Percentiles rank a stretch among this genome's conserved stretches.
Conservation (phyloP, 53 echinoderm and acorn worm genomes). For the Actinopyga echinites region DNA sequence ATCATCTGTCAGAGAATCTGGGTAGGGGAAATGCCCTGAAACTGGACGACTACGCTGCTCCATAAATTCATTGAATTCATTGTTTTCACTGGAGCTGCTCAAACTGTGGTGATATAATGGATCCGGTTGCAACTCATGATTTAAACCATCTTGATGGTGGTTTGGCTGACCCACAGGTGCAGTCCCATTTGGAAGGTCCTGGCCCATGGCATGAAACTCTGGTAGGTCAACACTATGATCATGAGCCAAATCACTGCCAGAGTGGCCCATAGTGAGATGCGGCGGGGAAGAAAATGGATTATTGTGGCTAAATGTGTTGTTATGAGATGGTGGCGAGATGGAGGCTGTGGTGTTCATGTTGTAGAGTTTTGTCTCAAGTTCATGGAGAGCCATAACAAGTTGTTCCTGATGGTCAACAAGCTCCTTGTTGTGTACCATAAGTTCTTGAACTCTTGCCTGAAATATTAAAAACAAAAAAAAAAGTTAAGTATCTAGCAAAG, state of each 20-base stretch:
- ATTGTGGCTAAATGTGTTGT: constrained; percentile 65
- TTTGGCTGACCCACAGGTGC: constrained; percentile 50
- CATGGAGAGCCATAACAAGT: constrained; percentile 78
- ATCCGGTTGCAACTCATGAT: constrained; percentile 55
- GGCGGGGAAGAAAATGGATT: constrained; percentile 81
- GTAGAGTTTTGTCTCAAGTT: constrained; percentile 76
- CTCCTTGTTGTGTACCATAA: constrained; percentile 92
- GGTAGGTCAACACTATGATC: constrained; percentile 70
- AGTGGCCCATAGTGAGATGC: constrained; percentile 57
- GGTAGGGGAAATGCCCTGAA: constrained; percentile 43
- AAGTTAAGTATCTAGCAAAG: no score
- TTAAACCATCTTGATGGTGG: constrained; percentile 23
- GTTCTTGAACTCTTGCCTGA: constrained; percentile 93
- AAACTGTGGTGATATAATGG: constrained; percentile 65
- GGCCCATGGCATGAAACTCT: constrained; percentile 75
- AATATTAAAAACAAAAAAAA: not conserved
- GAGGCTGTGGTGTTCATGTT: constrained; percentile 47
- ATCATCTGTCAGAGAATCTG: constrained; percentile 65
- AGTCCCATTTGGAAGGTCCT: constrained; percentile 62
- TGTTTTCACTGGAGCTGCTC: constrained; percentile 90
- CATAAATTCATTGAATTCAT: constrained; percentile 67
- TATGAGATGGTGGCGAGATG: constrained; percentile 21
- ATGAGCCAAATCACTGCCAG: constrained; percentile 21
- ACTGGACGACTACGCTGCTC: constrained; percentile 33
- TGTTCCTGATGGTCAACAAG: constrained; percentile 89